Base-by-base conservation (phyloP, 2,113 vertebrate species). In the Zapornia atra region DNA sequence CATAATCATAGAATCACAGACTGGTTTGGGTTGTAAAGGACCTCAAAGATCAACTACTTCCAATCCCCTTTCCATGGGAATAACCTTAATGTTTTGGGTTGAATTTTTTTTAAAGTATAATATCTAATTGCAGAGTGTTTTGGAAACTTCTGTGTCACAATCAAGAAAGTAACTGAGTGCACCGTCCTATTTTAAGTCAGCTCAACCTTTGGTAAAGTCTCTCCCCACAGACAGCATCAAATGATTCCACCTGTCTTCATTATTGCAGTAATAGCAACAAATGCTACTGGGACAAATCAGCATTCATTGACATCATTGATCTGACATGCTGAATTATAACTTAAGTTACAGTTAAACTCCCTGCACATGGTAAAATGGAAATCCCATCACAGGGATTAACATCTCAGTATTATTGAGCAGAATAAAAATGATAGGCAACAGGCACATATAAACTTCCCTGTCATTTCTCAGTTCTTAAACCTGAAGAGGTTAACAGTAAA, bases 311-410 rank as follows among this genome's bases (percentile, higher is more conserved):
- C 94, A 96, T 97, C 83, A 97, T 97, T 98, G 97, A 98, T 98
- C 97, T 98, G 95, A 97, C 96, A 90, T 95, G 97, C 95, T 98
- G 97, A 98, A 97, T 98, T 98, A 98, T 98, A 98, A 98, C 81
- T 96, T 98, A 96, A 97, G 97, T 95, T 97, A 70, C 71, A 96
- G 60, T 73, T 95, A 91, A 96, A 95, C 92, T 90, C 76, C 82
- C 91, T 88, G 26, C 46, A 73, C 84, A 40, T 86, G 81, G 70
- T 65, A 81, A 94, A 94, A 90, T 8, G 11, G 40, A 96, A 97
- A 86, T 88, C 72, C 71, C 65, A 40, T 13, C 53, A 94, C 34
- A 0, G 42, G 28, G 33, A 75, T 95, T 84, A 94, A 68, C 71
- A 80, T 82, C 36, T 83, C 42, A 44, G 33, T 77, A 71, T 81